phyloP scores from a whole-genome alignment of 2,113 vertebrate species.

The Peromyscus leucopus region DNA sequence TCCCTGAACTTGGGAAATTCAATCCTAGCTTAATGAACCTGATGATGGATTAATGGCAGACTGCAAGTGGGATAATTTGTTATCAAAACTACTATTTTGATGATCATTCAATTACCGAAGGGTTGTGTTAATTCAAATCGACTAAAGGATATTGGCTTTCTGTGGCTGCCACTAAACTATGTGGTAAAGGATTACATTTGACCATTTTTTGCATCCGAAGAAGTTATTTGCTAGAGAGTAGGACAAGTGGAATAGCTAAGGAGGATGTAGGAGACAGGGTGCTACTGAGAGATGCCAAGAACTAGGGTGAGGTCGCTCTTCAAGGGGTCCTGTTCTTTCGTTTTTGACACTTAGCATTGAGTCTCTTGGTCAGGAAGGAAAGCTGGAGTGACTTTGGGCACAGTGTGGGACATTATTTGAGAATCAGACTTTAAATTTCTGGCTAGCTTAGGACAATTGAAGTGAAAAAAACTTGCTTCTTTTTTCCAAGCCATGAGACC shows the following conservation, averaged over 20 bases:
- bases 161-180: constrained; percentile 11
- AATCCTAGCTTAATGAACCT: not conserved
- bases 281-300: not conserved
- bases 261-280: not conserved
- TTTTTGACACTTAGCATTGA: not conserved
- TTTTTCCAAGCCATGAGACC: not conserved
- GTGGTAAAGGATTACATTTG: constrained; percentile 26
- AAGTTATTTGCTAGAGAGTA: constrained; percentile 35
- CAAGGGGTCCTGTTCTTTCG: too few relatives aligned
- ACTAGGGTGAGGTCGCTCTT: not conserved
- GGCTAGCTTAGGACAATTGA: not conserved
- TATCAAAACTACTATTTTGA: constrained; percentile 29
- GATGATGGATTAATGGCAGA: constrained; percentile 30
- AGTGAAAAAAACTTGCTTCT: not conserved
- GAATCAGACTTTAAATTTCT: constrained; percentile 51
- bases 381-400: not conserved
- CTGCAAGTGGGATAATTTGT: constrained; percentile 26
- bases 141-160: constrained; percentile 55
- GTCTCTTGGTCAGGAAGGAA: not conserved
- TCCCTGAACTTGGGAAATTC: constrained; percentile 46
- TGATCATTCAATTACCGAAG: constrained; percentile 44
- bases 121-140: not conserved
- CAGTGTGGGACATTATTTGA: constrained; percentile 1
- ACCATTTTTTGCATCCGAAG: constrained; percentile 6
- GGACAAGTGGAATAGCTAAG: not conserved